Conservation (phyloP, 2,888 invertebrate genomes). For the Drosophila conformis region DNA sequence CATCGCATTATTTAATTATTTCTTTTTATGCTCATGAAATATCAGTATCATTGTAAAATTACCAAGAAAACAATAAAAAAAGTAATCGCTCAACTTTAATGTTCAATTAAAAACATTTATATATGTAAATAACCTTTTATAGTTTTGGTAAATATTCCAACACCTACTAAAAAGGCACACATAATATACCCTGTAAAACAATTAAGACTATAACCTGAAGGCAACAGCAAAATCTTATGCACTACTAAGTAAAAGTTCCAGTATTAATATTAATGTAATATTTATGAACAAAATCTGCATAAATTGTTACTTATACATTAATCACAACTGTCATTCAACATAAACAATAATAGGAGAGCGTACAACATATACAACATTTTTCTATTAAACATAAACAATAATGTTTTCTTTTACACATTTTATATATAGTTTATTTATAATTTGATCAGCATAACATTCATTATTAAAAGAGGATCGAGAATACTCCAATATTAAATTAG, state of each 20-base stretch:
- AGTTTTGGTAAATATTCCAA: not conserved
- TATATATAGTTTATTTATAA: not conserved
- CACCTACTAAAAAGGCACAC: not conserved
- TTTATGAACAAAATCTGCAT: not conserved
- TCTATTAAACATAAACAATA: too few relatives aligned
- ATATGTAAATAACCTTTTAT: too few relatives aligned
- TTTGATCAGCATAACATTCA: not conserved
- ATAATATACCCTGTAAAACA: not conserved
- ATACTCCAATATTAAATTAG: not conserved
- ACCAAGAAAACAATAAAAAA: not conserved
- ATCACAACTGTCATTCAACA: not conserved
- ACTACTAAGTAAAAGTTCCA: not conserved
- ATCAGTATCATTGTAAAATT: not conserved
- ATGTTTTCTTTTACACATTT: not conserved
- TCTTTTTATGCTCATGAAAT: constrained; percentile 13
- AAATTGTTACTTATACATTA: not conserved
- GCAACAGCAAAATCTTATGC: not conserved
- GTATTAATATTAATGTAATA: not conserved
- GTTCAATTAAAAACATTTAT: too few relatives aligned
- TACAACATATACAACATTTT: too few relatives aligned
- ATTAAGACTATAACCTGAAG: too few relatives aligned
- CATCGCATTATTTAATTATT: constrained; percentile 2
- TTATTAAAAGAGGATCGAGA: not conserved
- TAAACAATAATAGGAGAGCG: not conserved
- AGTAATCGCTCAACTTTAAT: not conserved